These are phyloP conservation scores for Lepidurus apus DNA, from an alignment of 1,140 invertebrate species.

Conservation along the genomic window DNA sequence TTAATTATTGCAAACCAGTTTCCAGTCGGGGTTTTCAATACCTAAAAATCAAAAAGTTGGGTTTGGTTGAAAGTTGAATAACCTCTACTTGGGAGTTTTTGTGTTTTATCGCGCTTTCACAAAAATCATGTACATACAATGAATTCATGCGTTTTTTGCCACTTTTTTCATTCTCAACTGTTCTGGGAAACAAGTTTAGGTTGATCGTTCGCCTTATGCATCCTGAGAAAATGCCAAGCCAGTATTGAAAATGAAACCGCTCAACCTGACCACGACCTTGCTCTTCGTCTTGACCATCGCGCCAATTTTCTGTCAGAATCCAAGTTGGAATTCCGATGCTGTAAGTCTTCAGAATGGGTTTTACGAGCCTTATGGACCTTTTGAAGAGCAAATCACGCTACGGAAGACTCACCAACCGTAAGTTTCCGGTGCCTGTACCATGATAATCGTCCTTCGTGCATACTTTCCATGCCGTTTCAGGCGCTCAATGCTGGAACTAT, in stretches of 20 bases:
- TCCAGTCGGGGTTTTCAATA: neutral
- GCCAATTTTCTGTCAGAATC: neutral
- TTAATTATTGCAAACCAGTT: neutral
- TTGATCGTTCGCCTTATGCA: neutral
- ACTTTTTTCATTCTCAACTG: too few relatives aligned
- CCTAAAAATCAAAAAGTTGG: neutral
- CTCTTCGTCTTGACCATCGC: slow-evolving; percentile 10
- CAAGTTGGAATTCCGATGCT: neutral
- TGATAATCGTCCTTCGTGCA: neutral
- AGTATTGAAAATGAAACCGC: neutral
- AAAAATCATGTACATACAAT: too few relatives aligned
- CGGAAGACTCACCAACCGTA: slow-evolving; percentile 11
- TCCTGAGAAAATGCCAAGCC: neutral
- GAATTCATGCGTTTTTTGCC: too few relatives aligned
- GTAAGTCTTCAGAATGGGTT: neutral
- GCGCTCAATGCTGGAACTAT: neutral
- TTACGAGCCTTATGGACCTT: neutral
- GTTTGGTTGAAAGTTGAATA: neutral
- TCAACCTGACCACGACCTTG: slow-evolving; percentile 4
- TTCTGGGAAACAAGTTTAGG: neutral
- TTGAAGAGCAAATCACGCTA: neutral
- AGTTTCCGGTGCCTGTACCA: neutral
- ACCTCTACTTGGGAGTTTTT: neutral
- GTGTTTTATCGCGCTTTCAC: too few relatives aligned
- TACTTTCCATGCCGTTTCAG: neutral